Conservation (phyloP, 2,113 vertebrate genomes). For the Neoarius graeffei region DNA sequence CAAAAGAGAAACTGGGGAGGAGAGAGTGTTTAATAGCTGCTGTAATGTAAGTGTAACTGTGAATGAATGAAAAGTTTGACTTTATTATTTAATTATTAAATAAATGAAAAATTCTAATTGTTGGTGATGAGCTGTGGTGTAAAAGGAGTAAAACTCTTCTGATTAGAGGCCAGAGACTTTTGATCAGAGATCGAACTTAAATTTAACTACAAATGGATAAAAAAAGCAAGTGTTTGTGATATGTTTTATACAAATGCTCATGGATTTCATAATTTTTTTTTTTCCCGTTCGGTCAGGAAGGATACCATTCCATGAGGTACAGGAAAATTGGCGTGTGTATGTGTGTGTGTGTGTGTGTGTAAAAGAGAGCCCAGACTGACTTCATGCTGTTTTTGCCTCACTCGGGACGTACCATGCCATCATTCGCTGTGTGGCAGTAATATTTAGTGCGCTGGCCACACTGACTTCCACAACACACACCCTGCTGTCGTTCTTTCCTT, state of each 20-base stretch:
- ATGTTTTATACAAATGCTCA: not conserved
- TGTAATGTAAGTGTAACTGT: not conserved
- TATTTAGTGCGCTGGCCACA: slow-evolving; percentile 44
- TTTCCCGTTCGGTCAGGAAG: slow-evolving; percentile 60
- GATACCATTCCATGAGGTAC: slow-evolving; percentile 41
- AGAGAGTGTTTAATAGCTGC: not conserved
- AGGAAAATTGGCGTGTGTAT: slow-evolving; percentile 39
- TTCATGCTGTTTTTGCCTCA: slow-evolving; percentile 58
- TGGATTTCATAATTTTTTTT: slow-evolving; percentile 12
- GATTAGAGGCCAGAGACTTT: too few species aligned
- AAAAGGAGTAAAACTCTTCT: not conserved
- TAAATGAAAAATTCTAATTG: not conserved
- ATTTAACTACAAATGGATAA: not conserved
- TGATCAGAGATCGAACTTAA: not conserved
- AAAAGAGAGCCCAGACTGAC: slow-evolving; percentile 48
- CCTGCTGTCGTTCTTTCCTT: not conserved
- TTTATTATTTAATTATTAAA: not conserved
- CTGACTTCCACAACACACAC: slow-evolving; percentile 14
- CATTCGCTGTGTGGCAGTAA: slow-evolving; percentile 63
- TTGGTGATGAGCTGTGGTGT: not conserved
- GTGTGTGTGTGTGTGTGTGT: not conserved
- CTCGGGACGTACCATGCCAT: slow-evolving; percentile 52
- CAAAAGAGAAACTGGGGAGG: not conserved
- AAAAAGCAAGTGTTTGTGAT: not conserved
- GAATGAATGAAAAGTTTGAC: not conserved